Evolutionary conservation across 2,797 vertebrate genomes (phyloP).

Genomic region (Sebastes vulpes): DNA sequence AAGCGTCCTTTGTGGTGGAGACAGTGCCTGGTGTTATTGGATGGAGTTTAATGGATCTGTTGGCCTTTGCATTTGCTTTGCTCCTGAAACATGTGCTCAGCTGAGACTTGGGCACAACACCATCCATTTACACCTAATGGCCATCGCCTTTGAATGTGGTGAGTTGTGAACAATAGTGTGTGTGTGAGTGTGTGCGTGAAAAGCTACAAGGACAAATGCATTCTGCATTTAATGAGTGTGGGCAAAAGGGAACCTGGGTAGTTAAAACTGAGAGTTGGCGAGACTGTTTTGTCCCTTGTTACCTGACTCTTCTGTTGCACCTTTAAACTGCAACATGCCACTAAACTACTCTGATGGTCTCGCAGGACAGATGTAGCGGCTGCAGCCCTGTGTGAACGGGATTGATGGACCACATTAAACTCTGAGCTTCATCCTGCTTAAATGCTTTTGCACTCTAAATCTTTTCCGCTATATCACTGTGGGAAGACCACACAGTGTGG

Average conservation of each 20-base stretch:
- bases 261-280: conserved; percentile 87
- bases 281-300: conserved; percentile 87
- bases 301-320: conserved; percentile 86
- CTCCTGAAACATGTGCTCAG: conserved; percentile 72
- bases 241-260: conserved; percentile 86
- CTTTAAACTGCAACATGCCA: conserved; percentile 86
- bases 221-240: conserved; percentile 87
- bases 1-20: conserved; percentile 28
- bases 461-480: conserved; percentile 54
- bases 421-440: conserved; percentile 78
- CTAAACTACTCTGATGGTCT: conserved; percentile 85
- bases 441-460: conserved; percentile 76
- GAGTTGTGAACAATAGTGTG: conserved; percentile 73
- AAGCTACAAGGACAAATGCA: conserved; percentile 86
- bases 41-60: conserved; percentile 74
- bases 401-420: conserved; percentile 83
- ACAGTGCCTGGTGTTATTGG: conserved; percentile 43
- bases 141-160: conserved; percentile 73
- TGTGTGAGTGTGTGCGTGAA: conserved; percentile 74
- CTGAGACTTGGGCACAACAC: conserved; percentile 74
- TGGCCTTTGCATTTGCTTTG: conserved; percentile 74
- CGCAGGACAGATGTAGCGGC: conserved; percentile 74
- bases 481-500: conserved; percentile 41
- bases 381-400: conserved; percentile 69
- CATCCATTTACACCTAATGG: conserved; percentile 87